Conservation (phyloP, 2,797 vertebrate genomes). For the Anableps anableps region DNA sequence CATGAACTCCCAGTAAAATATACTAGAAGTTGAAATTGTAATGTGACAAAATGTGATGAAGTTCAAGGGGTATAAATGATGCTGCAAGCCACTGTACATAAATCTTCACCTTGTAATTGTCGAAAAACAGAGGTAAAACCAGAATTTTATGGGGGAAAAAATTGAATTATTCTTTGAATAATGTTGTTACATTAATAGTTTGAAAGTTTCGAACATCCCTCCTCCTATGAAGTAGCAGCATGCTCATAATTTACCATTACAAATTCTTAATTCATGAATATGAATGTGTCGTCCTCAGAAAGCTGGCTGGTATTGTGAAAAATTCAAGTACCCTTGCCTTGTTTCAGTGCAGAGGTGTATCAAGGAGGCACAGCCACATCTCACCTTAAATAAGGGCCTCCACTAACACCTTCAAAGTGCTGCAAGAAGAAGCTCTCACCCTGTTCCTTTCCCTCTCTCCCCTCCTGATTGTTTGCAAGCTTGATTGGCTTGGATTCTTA, state of each 20-base stretch:
- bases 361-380: constrained; percentile 68
- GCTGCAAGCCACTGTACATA: not conserved
- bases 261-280: constrained; percentile 66
- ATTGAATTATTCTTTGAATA: not conserved
- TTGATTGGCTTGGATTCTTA: constrained; percentile 73
- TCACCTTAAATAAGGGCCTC: constrained; percentile 69
- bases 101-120: not conserved
- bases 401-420: constrained; percentile 73
- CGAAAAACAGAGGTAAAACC: not conserved
- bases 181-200: constrained; percentile 23
- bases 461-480: constrained; percentile 67
- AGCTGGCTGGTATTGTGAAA: constrained; percentile 55
- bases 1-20: too few species aligned
- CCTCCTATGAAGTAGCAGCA: constrained; percentile 24
- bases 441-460: constrained; percentile 51
- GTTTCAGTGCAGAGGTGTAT: constrained; percentile 63
- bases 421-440: constrained; percentile 54
- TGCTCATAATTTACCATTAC: constrained; percentile 60
- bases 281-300: constrained; percentile 60
- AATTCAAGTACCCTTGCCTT: constrained; percentile 69
- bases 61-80: not conserved
- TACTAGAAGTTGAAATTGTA: too few species aligned
- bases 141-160: not conserved
- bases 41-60: not conserved
- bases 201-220: constrained; percentile 40